phyloP scores from a whole-genome alignment of 2,888 invertebrate species.

The Calephelis perditalis region DNA sequence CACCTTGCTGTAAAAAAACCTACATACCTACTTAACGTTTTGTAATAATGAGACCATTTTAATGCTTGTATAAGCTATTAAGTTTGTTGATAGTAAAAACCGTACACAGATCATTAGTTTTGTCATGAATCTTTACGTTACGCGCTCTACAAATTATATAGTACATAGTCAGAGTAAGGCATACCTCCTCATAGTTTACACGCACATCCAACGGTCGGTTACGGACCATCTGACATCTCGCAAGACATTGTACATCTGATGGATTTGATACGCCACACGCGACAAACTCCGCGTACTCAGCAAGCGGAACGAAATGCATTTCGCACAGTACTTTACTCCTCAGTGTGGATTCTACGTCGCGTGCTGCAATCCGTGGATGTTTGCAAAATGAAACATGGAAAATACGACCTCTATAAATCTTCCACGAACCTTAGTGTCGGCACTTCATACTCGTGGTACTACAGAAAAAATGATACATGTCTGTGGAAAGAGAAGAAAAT shows the following conservation, averaged over 20 bases:
- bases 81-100: conserved; percentile 13
- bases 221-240: conserved; percentile 50
- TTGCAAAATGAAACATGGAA: conserved; percentile 73
- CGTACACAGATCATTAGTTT: conserved; percentile 46
- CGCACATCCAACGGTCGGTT: conserved; percentile 42
- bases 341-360: conserved; percentile 53
- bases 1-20: too few species aligned
- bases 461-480: conserved; percentile 58
- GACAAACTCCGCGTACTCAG: conserved; percentile 38
- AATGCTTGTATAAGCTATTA: conserved; percentile 9
- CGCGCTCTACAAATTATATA: conserved; percentile 66
- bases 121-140: conserved; percentile 52
- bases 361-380: conserved; percentile 47
- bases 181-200: conserved; percentile 36
- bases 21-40: too few species aligned
- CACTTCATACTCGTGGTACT: conserved; percentile 74
- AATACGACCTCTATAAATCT: conserved; percentile 72
- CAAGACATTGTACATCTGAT: conserved; percentile 41
- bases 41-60: neutral
- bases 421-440: conserved; percentile 66
- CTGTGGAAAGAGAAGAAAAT: conserved; percentile 53
- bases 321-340: conserved; percentile 50
- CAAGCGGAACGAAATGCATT: conserved; percentile 60
- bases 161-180: conserved; percentile 55
- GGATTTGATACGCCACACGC: conserved; percentile 49